Evolutionary conservation across 2,113 vertebrate species (phyloP).

Genomic region (Protobothrops mucrosquamatus): DNA sequence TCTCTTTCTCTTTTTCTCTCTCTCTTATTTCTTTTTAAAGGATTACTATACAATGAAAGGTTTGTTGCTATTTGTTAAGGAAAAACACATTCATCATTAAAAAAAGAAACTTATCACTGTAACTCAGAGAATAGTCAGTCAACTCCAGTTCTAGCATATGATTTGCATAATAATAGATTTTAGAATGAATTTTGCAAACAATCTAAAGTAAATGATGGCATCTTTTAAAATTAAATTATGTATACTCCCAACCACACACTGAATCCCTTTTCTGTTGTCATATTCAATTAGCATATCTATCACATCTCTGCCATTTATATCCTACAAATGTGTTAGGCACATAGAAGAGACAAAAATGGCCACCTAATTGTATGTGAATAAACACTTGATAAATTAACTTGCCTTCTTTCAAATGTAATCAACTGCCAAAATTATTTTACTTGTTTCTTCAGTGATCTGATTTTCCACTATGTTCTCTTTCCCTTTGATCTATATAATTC

Average conservation of each 20-base stretch:
- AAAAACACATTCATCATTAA: neutral
- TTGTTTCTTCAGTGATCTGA: neutral
- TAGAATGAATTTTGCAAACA: slow-evolving; percentile 79
- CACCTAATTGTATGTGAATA: slow-evolving; percentile 41
- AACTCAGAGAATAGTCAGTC: slow-evolving; percentile 74
- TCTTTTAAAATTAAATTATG: slow-evolving; percentile 74
- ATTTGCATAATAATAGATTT: slow-evolving; percentile 79
- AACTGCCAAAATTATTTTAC: neutral
- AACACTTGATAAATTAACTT: slow-evolving; percentile 43
- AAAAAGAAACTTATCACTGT: slow-evolving; percentile 50
- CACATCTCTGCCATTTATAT: slow-evolving; percentile 54
- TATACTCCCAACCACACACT: slow-evolving; percentile 60
- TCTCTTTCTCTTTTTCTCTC: neutral
- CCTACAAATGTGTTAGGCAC: slow-evolving; percentile 51
- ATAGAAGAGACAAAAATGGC: slow-evolving; percentile 46
- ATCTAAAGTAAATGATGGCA: slow-evolving; percentile 72
- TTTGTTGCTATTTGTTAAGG: slow-evolving; percentile 71
- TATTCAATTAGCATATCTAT: slow-evolving; percentile 63
- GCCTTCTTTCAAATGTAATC: slow-evolving; percentile 11
- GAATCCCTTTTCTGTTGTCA: slow-evolving; percentile 60
- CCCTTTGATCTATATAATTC: neutral
- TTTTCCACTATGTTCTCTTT: neutral
- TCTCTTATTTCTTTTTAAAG: neutral
- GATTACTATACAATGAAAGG: slow-evolving; percentile 76
- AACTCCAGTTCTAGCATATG: slow-evolving; percentile 75